Evolutionary conservation across 2,888 invertebrate species (phyloP), one percentile per base, ranked within the genome.

Genomic region (Agrochola litura): DNA sequence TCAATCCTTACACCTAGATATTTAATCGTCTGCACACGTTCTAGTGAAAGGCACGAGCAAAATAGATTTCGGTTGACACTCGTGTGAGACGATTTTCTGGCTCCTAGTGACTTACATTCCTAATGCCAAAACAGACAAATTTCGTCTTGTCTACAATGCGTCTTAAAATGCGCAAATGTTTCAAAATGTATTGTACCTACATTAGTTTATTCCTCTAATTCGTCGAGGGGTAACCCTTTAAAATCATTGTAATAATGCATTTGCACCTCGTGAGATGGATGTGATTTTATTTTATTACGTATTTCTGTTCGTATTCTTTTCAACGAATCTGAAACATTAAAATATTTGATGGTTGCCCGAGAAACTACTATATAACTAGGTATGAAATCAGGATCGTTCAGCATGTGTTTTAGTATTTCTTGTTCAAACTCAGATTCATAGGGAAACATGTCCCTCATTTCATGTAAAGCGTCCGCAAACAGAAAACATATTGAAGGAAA

Each of bases 391-490:
- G 30, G 14, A 19, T 79, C 63, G 12, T 41, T 12, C 6, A 77
- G 69, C 68, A 77, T 69, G 6, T 69, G 67, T 25, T 54, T 78
- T 10, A 77, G 43, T 61, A 63, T 68, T 77, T 78, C 68, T 56
- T 25, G 19, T 46, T 41, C 16, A 14, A 14, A 22, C 2, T 63
- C 66, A 4, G 46, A 41, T 19, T 54, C 6, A 41, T 25, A 1
- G 22, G 3, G 14, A 30, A 64, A 64, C 37, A 77, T 1, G 8
- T 83, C 0, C 81, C 9, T 6, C 70, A 65, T 91, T 82, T 83
- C 91, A 89, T 22, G 88, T 43, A 41, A 95, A 77, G 79, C 94
- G 91, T 9, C 16, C 10, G 72, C 46, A 75, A 89, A 91, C 10
- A 88, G 49, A 43, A n/a, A 72, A 73, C 81, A 79, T 37, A 87